These are phyloP conservation scores for Camarhynchus parvulus DNA, from an alignment of 2,113 vertebrate genomes.

Conservation along the genomic window DNA sequence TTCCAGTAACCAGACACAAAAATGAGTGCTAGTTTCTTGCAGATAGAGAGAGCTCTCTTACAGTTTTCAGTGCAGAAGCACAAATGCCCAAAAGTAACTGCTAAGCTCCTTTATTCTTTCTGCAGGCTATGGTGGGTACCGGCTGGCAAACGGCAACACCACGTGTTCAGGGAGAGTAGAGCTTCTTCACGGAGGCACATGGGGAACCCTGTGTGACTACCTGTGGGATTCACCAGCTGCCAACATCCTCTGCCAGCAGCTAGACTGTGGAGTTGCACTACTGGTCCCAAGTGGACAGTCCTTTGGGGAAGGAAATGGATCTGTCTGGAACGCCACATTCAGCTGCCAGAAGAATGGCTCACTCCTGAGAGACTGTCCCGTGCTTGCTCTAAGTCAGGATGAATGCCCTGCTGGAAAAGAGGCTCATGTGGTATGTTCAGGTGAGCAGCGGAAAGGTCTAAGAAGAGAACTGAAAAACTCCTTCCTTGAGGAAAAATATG, in stretches of 20 bases:
- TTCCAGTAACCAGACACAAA: not conserved
- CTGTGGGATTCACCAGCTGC: slow-evolving; percentile 58
- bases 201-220: slow-evolving; percentile 64
- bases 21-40: not conserved
- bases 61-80: not conserved
- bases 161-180: slow-evolving; percentile 71
- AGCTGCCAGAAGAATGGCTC: slow-evolving; percentile 50
- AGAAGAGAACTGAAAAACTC: not conserved
- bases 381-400: not conserved
- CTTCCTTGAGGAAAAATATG: not conserved
- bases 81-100: not conserved
- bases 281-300: not conserved
- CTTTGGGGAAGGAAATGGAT: slow-evolving; percentile 14
- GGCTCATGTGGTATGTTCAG: slow-evolving; percentile 38
- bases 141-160: slow-evolving; percentile 50
- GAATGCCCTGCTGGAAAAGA: slow-evolving; percentile 51
- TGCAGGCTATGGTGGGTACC: slow-evolving; percentile 53
- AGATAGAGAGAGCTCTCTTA: not conserved
- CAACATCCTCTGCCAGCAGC: slow-evolving; percentile 52
- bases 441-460: not conserved
- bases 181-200: slow-evolving; percentile 51
- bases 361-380: not conserved
- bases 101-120: not conserved
- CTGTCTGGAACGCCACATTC: slow-evolving; percentile 45
- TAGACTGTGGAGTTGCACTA: slow-evolving; percentile 63